Evolutionary conservation across 2,797 vertebrate genomes (phyloP), one percentile per base, ranked within the genome.

Genomic region (Melanogrammus aeglefinus): DNA sequence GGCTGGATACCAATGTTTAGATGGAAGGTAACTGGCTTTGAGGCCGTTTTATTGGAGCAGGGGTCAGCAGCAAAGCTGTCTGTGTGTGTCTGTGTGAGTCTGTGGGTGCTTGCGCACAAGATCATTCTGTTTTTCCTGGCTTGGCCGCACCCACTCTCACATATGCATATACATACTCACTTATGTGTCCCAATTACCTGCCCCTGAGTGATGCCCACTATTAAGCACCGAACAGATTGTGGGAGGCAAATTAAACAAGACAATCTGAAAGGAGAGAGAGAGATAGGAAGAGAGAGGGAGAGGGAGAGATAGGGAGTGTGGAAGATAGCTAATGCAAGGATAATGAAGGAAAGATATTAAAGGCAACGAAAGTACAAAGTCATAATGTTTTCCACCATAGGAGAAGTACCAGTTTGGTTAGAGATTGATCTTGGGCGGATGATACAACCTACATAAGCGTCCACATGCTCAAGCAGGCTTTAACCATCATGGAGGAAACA

Each of bases 11-110:
- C 38, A 24, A 24, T 71, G 78, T 77, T 77, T 84, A 69, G 76
- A 76, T 76, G 44, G 72, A 47, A 35, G 75, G 78, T 76, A 80
- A 76, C 76, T 77, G 78, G 66, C 76, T 74, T 41, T 78, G 38
- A 31, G 35, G 36, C 78, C 44, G 72, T 70, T 70, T 84, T 69
- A 73, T 77, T 76, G 47, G 35, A 75, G 72, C 27, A 27, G 51
- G 39, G 73, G 77, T 76, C 72, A 57, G 44, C 75, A 35, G 80
- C 70, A 41, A 81, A 80, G 76, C 75, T 74, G 21, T 24, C 6
- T n/a, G 51, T 12, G 10, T 63, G 51, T 63, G 51, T 12, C 6
- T 18, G 57, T n/a, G 57, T 57, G 16, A 6, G 16, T 21, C 16
- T 57, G 47, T 57, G 16, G 6, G 16, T 1, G 47, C 21, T 18